Base-by-base conservation (phyloP, 2,797 vertebrate genomes). In the Sylvia borin region DNA sequence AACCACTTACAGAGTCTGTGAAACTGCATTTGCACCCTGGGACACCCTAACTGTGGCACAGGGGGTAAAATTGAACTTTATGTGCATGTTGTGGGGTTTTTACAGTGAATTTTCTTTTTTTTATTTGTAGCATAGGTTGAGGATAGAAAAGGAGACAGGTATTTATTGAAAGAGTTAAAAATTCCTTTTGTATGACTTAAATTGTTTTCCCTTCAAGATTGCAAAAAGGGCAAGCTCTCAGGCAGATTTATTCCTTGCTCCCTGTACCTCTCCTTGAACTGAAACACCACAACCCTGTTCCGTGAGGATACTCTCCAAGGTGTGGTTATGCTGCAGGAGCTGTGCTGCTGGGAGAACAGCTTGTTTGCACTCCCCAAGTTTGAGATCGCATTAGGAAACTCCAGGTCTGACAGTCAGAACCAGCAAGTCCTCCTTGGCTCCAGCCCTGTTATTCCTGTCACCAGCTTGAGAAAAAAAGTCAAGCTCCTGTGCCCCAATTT, bases 401-500 rank as follows among this genome's bases (percentile, higher is more conserved):
- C 47, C 34, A 24, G 54, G 13, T 48, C 12, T 38, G 73, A 18
- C 38, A 32, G 64, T 3, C 85, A 47, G 65, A 50, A 25, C 38
- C 36, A 51, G 70, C 29, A 6, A 62, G 29, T 11, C 64, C 77
- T 79, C 67, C 45, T 25, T 31, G 34, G 20, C 50, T 64, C 53
- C 77, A 72, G 62, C 50, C 3, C 50, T 64, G 42, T 60, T 51
- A 21, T 3, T 45, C 31, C 55, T 68, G 53, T 67, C 85, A 40
- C 38, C 47, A 81, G 50, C 20, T 1, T 1, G 3, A 64, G 27
- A 74, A 50, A 64, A 60, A 58, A 60, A 58, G 38, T 16, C 51
- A 42, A 43, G 43, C 48, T 89, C 64, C 78, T 10, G 4, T 91
- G 95, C 29, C 91, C 95, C 93, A 92, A 7, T 94, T 96, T 94